Percentiles rank a stretch among this genome's conserved stretches.
phyloP scores from a whole-genome alignment of 2,888 invertebrate species.

The Ypsolopha scabrella region DNA sequence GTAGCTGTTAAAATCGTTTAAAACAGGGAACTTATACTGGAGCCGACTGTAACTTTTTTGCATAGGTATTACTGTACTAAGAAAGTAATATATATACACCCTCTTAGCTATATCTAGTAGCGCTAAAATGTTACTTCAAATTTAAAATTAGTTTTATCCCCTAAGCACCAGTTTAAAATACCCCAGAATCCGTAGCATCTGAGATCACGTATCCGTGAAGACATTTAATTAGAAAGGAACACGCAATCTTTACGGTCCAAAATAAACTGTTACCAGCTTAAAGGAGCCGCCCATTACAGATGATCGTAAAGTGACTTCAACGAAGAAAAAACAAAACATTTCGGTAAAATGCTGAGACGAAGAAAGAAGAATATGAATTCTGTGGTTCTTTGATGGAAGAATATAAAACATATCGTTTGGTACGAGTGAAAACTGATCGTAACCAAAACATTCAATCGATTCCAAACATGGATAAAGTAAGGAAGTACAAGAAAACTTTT shows the following conservation, averaged over 20 bases:
- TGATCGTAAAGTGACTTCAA: conserved; percentile 57
- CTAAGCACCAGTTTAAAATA: too few relatives aligned
- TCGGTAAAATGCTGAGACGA: conserved; percentile 32
- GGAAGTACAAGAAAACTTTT: too few relatives aligned
- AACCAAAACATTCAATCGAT: neutral
- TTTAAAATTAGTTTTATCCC: too few relatives aligned
- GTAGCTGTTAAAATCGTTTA: too few relatives aligned
- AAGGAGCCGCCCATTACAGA: conserved; percentile 43
- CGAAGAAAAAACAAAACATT: conserved; percentile 64
- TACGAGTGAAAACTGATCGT: conserved; percentile 18
- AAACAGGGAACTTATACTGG: too few relatives aligned
- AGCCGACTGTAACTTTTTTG: too few relatives aligned
- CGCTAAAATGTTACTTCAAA: too few relatives aligned
- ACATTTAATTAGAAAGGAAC: conserved; percentile 60
- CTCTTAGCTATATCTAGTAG: too few relatives aligned
- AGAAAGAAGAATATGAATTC: conserved; percentile 36
- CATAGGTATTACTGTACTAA: too few relatives aligned
- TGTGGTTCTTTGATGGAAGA: conserved; percentile 21
- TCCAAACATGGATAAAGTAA: too few relatives aligned
- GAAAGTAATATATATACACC: too few relatives aligned
- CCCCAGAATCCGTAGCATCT: too few relatives aligned
- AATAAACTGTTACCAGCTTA: conserved; percentile 21
- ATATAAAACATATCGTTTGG: conserved; percentile 19
- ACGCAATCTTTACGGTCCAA: conserved; percentile 44
- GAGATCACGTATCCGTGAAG: conserved; percentile 47